Percentiles rank a stretch among this genome's conserved stretches.
Evolutionary conservation across 1,140 invertebrate genomes (phyloP).

Genomic region (Dufourea novaeangliae): DNA sequence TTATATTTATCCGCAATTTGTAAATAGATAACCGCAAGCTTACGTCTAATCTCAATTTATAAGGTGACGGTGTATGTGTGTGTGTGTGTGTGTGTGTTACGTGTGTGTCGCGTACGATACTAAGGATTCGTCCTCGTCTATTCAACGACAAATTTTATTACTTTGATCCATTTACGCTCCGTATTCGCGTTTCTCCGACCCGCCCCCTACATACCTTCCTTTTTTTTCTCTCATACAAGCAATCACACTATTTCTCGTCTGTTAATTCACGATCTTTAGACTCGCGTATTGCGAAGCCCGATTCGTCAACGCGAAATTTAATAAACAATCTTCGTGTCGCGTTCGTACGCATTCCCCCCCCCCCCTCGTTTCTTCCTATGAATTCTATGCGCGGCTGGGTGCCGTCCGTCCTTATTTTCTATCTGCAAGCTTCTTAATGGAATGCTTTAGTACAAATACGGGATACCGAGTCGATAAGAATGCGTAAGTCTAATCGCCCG

Average conservation of each 20-base stretch:
- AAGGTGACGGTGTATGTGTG: constrained; percentile 41
- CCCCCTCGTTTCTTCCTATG: not conserved
- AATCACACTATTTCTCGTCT: not conserved
- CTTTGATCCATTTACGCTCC: not conserved
- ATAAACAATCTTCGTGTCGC: constrained; percentile 16
- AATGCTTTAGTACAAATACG: constrained; percentile 39
- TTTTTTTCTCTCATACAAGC: not conserved
- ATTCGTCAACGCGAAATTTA: constrained; percentile 15
- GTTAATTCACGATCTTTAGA: constrained; percentile 37
- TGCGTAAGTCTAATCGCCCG: constrained; percentile 20
- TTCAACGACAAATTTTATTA: constrained; percentile 47
- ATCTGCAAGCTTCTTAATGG: constrained; percentile 50
- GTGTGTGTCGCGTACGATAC: constrained; percentile 38
- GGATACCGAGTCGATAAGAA: not conserved
- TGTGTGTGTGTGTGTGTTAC: constrained; percentile 6
- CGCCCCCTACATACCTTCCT: not conserved
- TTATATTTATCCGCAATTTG: constrained; percentile 72
- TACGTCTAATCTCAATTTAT: constrained; percentile 70
- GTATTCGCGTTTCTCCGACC: not conserved
- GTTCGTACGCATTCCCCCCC: not conserved
- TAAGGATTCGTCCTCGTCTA: constrained; percentile 66
- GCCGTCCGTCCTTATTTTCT: constrained; percentile 2
- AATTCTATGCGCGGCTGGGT: not conserved
- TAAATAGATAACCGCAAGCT: constrained; percentile 74
- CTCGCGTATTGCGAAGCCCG: constrained; percentile 59